Evolutionary conservation across 1,140 invertebrate species (phyloP).

Genomic region (Aphis craccivora): DNA sequence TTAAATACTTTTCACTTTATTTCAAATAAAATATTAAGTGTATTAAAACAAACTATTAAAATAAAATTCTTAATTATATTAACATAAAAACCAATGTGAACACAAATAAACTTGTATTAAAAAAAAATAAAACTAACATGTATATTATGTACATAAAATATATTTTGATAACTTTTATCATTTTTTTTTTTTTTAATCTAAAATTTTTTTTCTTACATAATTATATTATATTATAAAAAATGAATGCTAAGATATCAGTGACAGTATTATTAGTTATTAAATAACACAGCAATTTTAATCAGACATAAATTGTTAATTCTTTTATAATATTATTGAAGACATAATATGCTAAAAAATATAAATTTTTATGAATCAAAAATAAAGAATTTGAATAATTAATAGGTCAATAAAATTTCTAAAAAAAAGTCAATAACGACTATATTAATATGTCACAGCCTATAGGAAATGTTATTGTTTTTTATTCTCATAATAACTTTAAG

Average conservation of each 20-base stretch:
- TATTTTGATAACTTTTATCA: neutral
- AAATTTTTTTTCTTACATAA: neutral
- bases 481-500: neutral
- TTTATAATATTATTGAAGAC: neutral
- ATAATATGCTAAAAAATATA: neutral
- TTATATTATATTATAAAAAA: neutral
- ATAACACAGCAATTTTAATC: neutral
- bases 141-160: neutral
- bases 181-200: neutral
- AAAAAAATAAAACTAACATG: neutral
- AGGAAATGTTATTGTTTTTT: neutral
- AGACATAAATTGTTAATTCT: neutral
- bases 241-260: neutral
- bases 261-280: neutral
- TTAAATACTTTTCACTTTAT: neutral
- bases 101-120: neutral
- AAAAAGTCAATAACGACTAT: neutral
- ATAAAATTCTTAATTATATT: neutral
- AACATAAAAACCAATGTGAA: neutral
- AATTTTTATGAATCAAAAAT: neutral
- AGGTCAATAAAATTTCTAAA: neutral
- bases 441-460: neutral
- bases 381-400: neutral
- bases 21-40: neutral
- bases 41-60: neutral